Evolutionary conservation across 1,140 invertebrate genomes (phyloP), one percentile per base, ranked within the genome.

Genomic region (Drosophila malerkotliana): DNA sequence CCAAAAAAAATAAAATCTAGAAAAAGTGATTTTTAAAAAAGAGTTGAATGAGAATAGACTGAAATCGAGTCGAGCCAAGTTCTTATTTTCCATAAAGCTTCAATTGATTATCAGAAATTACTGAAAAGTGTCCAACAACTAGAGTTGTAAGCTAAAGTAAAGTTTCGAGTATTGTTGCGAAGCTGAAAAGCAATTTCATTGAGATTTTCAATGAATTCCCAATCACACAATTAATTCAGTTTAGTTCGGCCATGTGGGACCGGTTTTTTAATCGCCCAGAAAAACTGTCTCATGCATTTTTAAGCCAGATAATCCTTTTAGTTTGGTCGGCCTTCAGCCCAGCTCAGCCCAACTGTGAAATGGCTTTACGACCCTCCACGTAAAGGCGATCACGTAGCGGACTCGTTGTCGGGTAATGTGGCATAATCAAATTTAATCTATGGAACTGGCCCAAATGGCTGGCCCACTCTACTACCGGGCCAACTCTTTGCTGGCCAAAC

Each of bases 391-490:
- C 83, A 88, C 82, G 82, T 87, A 72, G 59, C 53, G 63, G 53
- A 49, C 63, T 75, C 49, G 61, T 56, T 58, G 32, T 62, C 61
- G 61, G 73, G 67, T 79, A 74, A 81, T 81, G 82, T 59, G 59
- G 69, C 77, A 75, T 87, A 82, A 87, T 87, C 82, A 80, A 87
- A 87, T 87, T 76, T 77, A 82, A 78, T 82, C 78, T 76, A 76
- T 68, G 73, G 26, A 76, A 76, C 63, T 69, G 62, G 56, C 73
- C 51, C 39, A 39, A 10, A 12, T 14, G 7, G 1, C 18, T 4
- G 9, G 34, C 10, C n/a, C 12, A 3, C 24, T 26, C 57, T 14
- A 30, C 49, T 32, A 7, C 15, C 12, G 6, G 41, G 18, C n/a
- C 30, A 52, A 81, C 73, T 67, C 69, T 66, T 82, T 47, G 44